Conservation (phyloP, 2,113 vertebrate genomes). For the Orientallactaga bullata region DNA sequence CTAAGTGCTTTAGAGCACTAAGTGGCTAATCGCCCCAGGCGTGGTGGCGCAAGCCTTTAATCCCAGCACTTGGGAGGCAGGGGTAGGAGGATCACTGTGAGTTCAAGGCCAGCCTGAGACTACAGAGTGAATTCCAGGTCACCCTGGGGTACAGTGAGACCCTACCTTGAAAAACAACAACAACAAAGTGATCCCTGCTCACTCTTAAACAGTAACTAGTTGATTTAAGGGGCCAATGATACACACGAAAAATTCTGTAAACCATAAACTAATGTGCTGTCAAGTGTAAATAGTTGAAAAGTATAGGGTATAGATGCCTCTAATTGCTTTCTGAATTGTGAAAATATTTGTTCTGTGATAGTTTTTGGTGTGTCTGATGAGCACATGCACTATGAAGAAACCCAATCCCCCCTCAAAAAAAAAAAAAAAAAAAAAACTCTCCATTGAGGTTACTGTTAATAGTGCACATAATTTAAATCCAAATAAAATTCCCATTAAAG, state of each 20-base stretch:
- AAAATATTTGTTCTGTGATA: not conserved
- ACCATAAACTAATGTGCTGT: not conserved
- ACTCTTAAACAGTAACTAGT: not conserved
- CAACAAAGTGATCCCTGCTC: no score
- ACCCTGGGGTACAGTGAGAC: no score
- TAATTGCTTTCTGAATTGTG: not conserved
- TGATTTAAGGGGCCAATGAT: not conserved
- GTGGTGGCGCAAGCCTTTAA: no score
- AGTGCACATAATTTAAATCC: not conserved
- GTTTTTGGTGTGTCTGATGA: slow-evolving; percentile 3
- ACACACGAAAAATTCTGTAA: not conserved
- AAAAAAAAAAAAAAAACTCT: no score
- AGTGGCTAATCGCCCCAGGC: no score
- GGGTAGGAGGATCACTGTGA: no score
- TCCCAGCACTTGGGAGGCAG: no score
- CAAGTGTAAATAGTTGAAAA: not conserved
- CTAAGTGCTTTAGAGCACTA: no score
- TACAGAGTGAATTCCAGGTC: no score
- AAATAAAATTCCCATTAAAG: not conserved
- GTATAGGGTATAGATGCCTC: not conserved
- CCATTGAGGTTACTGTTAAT: not conserved
- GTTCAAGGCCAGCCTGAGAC: no score
- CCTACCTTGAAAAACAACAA: no score
- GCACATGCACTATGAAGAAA: not conserved
- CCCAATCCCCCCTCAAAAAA: not conserved